Conservation (phyloP, 2,113 vertebrate genomes). For the Passer montanus region DNA sequence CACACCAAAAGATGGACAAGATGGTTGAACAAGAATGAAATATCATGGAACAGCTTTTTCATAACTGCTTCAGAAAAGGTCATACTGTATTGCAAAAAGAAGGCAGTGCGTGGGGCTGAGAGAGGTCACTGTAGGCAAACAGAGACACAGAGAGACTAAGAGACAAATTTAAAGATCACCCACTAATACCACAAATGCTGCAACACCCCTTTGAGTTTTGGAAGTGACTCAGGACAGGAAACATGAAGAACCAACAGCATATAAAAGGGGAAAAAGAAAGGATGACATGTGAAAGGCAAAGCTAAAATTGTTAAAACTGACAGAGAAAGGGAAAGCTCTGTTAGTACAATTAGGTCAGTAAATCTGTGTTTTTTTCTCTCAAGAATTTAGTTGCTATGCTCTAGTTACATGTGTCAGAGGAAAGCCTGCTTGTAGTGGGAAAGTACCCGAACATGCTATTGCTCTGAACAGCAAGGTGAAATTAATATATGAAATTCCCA, state of each 20-base stretch:
- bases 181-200: not conserved
- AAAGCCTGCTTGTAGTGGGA: not conserved
- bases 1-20: conserved; percentile 1
- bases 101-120: not conserved
- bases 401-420: not conserved
- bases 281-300: not conserved
- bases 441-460: not conserved
- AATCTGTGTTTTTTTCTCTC: not conserved
- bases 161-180: not conserved
- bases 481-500: not conserved
- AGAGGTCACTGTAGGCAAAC: conserved; percentile 9
- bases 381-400: not conserved
- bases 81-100: not conserved
- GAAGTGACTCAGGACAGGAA: not conserved
- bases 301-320: not conserved
- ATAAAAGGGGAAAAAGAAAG: not conserved
- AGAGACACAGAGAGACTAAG: not conserved
- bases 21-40: conserved; percentile 10
- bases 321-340: not conserved
- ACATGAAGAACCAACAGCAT: not conserved
- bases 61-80: conserved; percentile 39
- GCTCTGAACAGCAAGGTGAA: not conserved
- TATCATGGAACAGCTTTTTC: not conserved
- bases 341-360: not conserved
- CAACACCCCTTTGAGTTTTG: not conserved